These are phyloP conservation scores for Tigriopus japonicus DNA, from an alignment of 1,140 invertebrate species.

Conservation along the genomic window DNA sequence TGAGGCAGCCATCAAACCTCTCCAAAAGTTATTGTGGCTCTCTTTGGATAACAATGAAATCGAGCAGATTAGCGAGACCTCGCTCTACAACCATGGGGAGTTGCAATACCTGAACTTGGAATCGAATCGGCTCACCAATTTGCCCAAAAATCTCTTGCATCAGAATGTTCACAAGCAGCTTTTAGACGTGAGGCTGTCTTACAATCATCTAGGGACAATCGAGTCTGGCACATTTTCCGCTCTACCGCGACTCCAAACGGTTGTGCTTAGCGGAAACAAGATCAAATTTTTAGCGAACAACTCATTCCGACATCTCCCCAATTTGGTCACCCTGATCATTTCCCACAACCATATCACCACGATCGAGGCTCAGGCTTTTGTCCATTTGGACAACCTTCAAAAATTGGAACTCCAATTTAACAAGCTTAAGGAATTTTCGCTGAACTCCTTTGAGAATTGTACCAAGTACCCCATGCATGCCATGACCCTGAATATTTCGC, in stretches of 20 bases:
- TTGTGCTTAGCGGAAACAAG: conserved; percentile 48
- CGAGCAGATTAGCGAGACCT: conserved; percentile 17
- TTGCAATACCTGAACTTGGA: conserved; percentile 67
- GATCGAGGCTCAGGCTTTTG: conserved; percentile 35
- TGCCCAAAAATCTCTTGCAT: conserved; percentile 34
- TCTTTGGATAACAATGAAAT: conserved; percentile 69
- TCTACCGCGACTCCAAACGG: conserved; percentile 33
- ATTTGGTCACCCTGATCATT: conserved; percentile 45
- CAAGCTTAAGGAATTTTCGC: conserved; percentile 48
- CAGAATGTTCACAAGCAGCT: conserved; percentile 46
- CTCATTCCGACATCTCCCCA: conserved; percentile 43
- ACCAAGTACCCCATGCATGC: conserved; percentile 39
- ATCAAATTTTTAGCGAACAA: conserved; percentile 35
- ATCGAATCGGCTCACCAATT: conserved; percentile 38
- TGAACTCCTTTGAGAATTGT: conserved; percentile 48
- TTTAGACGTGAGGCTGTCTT: conserved; percentile 50
- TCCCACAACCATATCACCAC: conserved; percentile 25
- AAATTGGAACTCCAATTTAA: conserved; percentile 52
- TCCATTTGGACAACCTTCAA: conserved; percentile 42
- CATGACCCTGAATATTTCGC: conserved; percentile 53
- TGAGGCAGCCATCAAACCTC: conserved; percentile 42
- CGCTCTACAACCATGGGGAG: conserved; percentile 28
- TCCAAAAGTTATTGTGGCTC: conserved; percentile 55
- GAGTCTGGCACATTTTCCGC: conserved; percentile 19
- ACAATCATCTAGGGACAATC: conserved; percentile 44